Base-by-base conservation (phyloP, 1,140 invertebrate genomes). In the Colletes gigas region DNA sequence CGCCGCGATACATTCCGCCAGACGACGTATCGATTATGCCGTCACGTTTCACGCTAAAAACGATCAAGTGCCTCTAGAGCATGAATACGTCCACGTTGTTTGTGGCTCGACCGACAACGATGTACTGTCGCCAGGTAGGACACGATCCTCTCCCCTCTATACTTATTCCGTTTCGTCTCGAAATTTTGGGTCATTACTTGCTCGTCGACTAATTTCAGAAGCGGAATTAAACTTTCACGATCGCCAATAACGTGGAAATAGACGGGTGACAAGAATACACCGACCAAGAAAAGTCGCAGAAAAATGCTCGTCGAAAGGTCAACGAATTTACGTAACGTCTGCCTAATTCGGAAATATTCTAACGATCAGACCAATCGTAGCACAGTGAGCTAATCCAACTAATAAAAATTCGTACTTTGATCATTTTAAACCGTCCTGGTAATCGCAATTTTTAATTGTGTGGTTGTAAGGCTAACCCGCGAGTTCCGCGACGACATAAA, bases 141-240 rank as follows among this genome's bases (percentile, higher is more conserved):
- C 30, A 54, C 21, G 10, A 47, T 9, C 44, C 6, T 47, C 9
- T 6, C 7, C 12, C 12, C 41, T 55, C 15, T n/a, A 60, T 12
- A 4, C 19, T 3, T 30, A 21, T 21, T 54, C 4, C 17, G 41
- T 50, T 66, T 66, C 41, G 17, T 47, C 41, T 50, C 41, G 63
- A 19, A 44, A 66, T 66, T 47, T 66, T 68, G 4, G 21, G 21
- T 62, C 60, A n/a, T 62, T 62, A 62, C 12, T 39, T 4, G 60
- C 12, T 12, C 54, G 15, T 4, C 21, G 21, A 60, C 8, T 60
- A 60, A 60, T 14, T 60, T 12, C 19, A 21, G 59, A 60, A 60
- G 4, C 19, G 47, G 65, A 70, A 83, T 83, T 83, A 73, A 78
- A 78, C 47, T 80, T 69, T 65, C 41, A 82, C 30, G 67, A 62